Conservation (phyloP, 2,113 vertebrate genomes). For the Charadrius vociferus region DNA sequence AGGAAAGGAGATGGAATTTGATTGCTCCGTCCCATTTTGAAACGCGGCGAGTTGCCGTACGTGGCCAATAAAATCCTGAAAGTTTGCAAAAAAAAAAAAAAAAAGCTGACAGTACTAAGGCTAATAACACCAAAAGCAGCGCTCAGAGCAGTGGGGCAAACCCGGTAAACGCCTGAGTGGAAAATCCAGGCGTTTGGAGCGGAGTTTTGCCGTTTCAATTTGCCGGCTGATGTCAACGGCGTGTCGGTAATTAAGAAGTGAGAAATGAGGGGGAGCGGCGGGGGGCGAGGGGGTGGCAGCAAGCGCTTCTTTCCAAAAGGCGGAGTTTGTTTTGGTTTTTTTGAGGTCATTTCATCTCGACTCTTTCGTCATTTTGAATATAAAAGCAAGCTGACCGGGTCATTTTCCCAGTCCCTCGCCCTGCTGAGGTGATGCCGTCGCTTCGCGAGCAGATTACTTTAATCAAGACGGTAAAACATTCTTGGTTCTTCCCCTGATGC, state of each 20-base stretch:
- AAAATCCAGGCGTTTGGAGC: background rate
- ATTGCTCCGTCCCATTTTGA: background rate
- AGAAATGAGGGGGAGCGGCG: background rate
- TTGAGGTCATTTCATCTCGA: background rate
- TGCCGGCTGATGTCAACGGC: background rate
- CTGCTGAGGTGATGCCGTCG: background rate
- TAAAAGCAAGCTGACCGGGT: background rate
- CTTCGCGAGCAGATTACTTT: background rate
- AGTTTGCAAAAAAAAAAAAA: background rate
- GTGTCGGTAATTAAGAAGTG: background rate
- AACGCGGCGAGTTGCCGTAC: background rate
- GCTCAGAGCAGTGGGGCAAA: background rate
- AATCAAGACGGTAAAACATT: background rate
- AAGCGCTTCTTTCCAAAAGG: background rate
- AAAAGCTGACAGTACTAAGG: background rate
- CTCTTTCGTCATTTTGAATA: background rate
- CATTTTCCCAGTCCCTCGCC: background rate
- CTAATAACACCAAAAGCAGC: background rate
- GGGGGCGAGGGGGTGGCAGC: background rate
- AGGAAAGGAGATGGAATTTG: background rate
- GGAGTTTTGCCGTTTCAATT: background rate
- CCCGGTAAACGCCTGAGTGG: background rate
- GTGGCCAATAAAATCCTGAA: background rate
- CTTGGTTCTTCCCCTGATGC: background rate
- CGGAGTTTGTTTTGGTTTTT: background rate